phyloP scores from a whole-genome alignment of 2,113 vertebrate species.

The Coptodon rendalli region DNA sequence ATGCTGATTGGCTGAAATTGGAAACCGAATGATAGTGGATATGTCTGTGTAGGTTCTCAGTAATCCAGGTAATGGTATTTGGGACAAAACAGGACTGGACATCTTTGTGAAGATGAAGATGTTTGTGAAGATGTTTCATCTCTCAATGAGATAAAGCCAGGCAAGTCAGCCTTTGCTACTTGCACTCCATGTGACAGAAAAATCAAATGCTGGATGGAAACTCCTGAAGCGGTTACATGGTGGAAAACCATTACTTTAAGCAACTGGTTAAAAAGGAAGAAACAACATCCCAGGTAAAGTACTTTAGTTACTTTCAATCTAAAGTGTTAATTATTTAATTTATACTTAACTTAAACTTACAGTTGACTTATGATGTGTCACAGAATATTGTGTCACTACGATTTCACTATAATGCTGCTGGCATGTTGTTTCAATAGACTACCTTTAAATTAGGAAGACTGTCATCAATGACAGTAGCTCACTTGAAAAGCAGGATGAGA shows the following conservation, averaged over 20 bases:
- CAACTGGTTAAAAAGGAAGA: not conserved
- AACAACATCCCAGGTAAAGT: not conserved
- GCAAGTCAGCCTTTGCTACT: not conserved
- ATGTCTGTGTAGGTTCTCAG: not conserved
- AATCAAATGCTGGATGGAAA: not conserved
- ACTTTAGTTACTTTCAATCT: not conserved
- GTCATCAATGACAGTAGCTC: not conserved
- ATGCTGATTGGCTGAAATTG: not conserved
- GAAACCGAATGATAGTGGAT: not conserved
- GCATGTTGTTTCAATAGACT: not conserved
- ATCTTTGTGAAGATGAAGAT: not conserved
- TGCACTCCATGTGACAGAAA: not conserved
- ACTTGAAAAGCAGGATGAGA: not conserved
- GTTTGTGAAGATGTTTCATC: not conserved
- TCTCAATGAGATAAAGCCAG: not conserved
- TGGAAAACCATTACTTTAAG: not conserved
- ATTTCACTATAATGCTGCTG: not conserved
- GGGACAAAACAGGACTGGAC: not conserved
- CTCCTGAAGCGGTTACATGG: fast-evolving
- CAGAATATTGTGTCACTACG: not conserved
- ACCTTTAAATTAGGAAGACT: not conserved
- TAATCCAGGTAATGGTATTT: not conserved
- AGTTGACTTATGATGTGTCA: not conserved
- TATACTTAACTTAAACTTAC: not conserved
- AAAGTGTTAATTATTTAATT: not conserved